These are phyloP conservation scores for Ardeotis arabs DNA, from an alignment of 2,113 vertebrate species.

Conservation along the genomic window DNA sequence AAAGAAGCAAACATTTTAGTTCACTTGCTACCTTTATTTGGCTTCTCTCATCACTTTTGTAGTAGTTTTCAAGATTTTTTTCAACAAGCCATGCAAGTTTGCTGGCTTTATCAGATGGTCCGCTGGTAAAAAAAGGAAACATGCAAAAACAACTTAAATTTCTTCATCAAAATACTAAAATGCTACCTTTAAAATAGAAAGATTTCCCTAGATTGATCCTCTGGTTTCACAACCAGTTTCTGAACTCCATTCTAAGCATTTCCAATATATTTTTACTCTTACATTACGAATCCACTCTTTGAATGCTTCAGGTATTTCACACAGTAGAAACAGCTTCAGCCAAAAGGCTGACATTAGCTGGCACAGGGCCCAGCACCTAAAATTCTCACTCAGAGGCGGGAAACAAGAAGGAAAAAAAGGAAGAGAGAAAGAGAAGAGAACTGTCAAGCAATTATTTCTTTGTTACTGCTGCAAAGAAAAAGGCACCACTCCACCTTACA, in stretches of 20 bases:
- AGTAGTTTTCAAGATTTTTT: constrained; percentile 85
- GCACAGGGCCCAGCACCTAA: neutral
- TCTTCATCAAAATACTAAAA: neutral
- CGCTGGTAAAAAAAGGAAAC: constrained; percentile 72
- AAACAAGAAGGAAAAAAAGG: neutral
- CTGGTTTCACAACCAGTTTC: neutral
- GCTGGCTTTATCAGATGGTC: constrained; percentile 83
- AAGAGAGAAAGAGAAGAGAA: neutral
- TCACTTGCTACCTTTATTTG: constrained; percentile 87
- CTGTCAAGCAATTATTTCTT: neutral
- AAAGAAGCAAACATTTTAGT: neutral
- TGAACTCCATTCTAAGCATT: neutral
- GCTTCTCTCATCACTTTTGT: constrained; percentile 84
- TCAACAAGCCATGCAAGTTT: constrained; percentile 90
- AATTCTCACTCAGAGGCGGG: neutral
- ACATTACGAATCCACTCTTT: neutral
- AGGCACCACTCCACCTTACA: neutral
- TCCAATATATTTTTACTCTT: neutral
- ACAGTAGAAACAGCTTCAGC: neutral
- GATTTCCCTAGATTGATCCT: neutral
- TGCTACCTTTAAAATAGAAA: neutral
- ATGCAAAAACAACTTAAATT: neutral
- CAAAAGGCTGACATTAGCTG: constrained; percentile 1
- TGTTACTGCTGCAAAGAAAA: neutral
- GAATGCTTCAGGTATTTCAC: neutral